These are phyloP conservation scores for Eublepharis macularius DNA, from an alignment of 2,113 vertebrate genomes.

Conservation along the genomic window DNA sequence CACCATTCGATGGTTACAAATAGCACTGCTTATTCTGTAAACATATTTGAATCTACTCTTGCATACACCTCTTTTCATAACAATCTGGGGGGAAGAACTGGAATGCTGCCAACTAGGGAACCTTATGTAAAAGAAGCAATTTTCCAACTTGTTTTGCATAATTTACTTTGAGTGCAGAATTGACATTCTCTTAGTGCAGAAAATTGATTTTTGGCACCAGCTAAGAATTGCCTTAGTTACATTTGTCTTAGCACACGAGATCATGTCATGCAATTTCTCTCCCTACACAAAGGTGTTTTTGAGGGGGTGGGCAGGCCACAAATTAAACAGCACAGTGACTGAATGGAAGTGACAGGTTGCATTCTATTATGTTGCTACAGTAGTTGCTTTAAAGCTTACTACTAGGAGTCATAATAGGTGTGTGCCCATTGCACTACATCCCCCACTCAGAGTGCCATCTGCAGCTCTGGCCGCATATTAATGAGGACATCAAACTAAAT, in stretches of 20 bases:
- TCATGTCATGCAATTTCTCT: neutral
- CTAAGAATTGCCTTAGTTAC: neutral
- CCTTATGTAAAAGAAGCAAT: neutral
- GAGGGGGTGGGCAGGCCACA: neutral
- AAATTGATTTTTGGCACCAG: neutral
- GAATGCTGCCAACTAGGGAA: neutral
- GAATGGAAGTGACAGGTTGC: neutral
- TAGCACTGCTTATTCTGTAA: neutral
- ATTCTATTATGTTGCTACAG: neutral
- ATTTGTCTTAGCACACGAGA: neutral
- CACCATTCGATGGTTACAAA: neutral
- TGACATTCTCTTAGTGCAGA: neutral
- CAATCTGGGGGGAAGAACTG: no score
- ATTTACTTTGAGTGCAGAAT: neutral
- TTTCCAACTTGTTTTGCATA: neutral
- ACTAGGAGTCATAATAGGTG: neutral
- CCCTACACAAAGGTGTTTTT: neutral
- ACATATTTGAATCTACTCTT: neutral
- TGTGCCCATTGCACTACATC: neutral
- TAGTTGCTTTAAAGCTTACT: neutral
- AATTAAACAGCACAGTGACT: conserved; percentile 25
- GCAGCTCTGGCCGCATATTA: neutral
- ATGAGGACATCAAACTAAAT: conserved; percentile 16
- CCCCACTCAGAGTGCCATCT: neutral
- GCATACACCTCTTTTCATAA: neutral